Base-by-base conservation (phyloP, 2,113 vertebrate species). In the Otolemur garnettii region DNA sequence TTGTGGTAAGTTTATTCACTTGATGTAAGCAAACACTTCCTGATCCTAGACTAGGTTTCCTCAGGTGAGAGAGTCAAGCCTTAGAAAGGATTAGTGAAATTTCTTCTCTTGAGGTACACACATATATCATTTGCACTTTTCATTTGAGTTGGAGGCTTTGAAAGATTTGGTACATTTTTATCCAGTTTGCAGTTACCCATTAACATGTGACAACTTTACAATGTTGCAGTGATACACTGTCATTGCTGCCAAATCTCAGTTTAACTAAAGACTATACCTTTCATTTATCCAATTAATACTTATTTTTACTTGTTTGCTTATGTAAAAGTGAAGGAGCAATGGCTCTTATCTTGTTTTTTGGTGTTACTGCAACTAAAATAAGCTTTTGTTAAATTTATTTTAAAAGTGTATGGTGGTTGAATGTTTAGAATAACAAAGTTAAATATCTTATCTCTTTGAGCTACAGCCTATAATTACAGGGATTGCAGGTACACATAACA, bases 81-180 rank as follows among this genome's bases (percentile, higher is more conserved):
- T 81, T 66, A 35, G 55, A 35, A 95, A 53, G 26, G 7, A n/a
- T 57, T 33, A 79, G 50, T 79, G 30, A 79, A 19, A 33, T 93
- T 74, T 50, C 45, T 93, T 86, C 18, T 96, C 14, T 77, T 45
- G n/a, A 77, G 62, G 45, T 50, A 50, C 8, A 9, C 45, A 50
- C 45, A 33, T 66, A 3, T 1, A 81, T 1, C 45, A 24, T 89
- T 96, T 94, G 3, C 38, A 62, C 26, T 84, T 94, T 94, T 80
- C 45, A 15, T 30, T 81, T 45, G 55, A 24, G 17, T 72, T 84
- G 55, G 35, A 85, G 35, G 3, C 60, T 80, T 94, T 95, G 62
- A 53, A 33, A 66, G 71, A 78, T 30, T 59, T 82, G n/a, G 11
- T 94, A 21, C 86, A 50, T 93, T 96, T 95, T 89, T 19, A 53